Evolutionary conservation across 2,888 invertebrate species (phyloP), one percentile per base, ranked within the genome.

Genomic region (Cryptus viduatorius): DNA sequence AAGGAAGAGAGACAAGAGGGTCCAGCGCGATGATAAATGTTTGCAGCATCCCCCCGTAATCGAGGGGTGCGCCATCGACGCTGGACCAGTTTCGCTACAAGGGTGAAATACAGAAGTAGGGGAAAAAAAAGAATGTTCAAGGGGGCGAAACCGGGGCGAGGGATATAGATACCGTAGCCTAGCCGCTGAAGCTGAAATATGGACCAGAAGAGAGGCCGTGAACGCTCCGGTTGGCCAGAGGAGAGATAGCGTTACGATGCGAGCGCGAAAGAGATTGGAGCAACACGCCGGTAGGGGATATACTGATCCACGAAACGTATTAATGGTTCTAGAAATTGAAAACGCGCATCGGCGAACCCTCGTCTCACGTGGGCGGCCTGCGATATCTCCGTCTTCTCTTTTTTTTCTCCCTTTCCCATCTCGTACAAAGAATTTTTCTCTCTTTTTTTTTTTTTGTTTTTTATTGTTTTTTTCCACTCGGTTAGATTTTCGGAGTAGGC

Each of bases 271-370:
- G 89, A 91, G 91, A 90, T 90, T 90, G 90, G 90, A 89, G 90
- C 87, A 86, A 61, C 85, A 14, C 31, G 78, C 69, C 24, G 56
- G 73, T 53, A 67, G 68, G 76, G 77, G 82, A 76, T 65, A 71
- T 16, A 37, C 72, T 76, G 77, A 50, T 61, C 53, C 69, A 86
- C 81, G 87, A 89, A 88, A 88, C 87, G 91, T 90, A 92, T 93
- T 92, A 92, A 92, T 92, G 92, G 91, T 90, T 87, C 89, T 92
- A 91, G 91, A 93, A 93, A 93, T 93, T 93, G 93, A 93, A 93
- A 93, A 92, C 90, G 91, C 90, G 65, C 65, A 24, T 24, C 88
- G 87, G 86, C 88, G 84, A 90, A 84, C 88, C 89, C 88, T 88
- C 86, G 86, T 83, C 86, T 86, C 73, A 19, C 14, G 81, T 82